Evolutionary conservation across 1,140 invertebrate species (phyloP).

Genomic region (Cotesia vestalis): DNA sequence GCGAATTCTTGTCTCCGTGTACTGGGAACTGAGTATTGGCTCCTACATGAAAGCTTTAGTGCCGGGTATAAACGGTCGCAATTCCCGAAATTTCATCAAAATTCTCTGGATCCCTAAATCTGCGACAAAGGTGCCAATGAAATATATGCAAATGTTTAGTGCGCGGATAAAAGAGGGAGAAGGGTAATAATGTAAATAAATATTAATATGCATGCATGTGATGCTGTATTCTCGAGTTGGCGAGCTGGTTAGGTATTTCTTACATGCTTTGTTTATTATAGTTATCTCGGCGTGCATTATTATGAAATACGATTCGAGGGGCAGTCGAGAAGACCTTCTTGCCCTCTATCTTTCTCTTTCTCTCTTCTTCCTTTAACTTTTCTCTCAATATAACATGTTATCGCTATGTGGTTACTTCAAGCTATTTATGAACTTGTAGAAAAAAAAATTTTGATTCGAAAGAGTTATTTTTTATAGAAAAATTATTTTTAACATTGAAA

Average conservation of each 20-base stretch:
- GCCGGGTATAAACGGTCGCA: constrained; percentile 48
- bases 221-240: constrained; percentile 30
- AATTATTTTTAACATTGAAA: no score
- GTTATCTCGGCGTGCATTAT: constrained; percentile 45
- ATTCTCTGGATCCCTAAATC: constrained; percentile 55
- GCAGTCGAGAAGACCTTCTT: constrained; percentile 32
- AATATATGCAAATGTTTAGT: constrained; percentile 1
- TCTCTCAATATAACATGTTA: no score
- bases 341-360: background rate
- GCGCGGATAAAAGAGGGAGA: background rate
- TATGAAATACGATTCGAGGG: constrained; percentile 55
- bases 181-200: constrained; percentile 10
- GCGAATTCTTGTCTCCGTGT: constrained; percentile 23
- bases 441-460: no score
- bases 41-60: constrained; percentile 15
- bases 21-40: constrained; percentile 2
- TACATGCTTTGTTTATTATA: constrained; percentile 54
- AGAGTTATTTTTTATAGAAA: no score
- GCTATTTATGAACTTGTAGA: no score
- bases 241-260: constrained; percentile 42
- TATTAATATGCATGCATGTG: constrained; percentile 3
- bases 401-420: no score
- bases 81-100: constrained; percentile 65
- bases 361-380: no score
- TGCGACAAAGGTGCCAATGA: constrained; percentile 7